Evolutionary conservation across 2,888 invertebrate genomes (phyloP), one percentile per base, ranked within the genome.

Genomic region (Ormyrus nitidulus): DNA sequence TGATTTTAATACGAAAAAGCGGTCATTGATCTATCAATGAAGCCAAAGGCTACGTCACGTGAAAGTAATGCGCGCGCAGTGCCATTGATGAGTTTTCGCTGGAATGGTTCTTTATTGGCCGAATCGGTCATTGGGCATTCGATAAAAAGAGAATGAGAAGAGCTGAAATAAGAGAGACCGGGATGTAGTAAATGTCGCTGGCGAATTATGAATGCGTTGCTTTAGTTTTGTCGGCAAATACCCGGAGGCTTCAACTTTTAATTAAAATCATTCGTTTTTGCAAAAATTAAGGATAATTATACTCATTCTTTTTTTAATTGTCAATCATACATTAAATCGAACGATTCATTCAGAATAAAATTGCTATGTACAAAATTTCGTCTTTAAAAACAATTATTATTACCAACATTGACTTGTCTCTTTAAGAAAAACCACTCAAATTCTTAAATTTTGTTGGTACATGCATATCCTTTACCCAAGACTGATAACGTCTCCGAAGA

Each of bases 31-130:
- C 58, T 48, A 46, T 49, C 58, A 71, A 77, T 53, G 34, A 71
- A 77, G 77, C 44, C 71, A 59, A 65, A 66, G 71, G 34, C 51
- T 53, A 58, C n/a, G 13, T n/a, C n/a, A 19, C 48, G 66, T 49
- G 56, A 59, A 58, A 69, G 61, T 71, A 59, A 61, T 61, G 34
- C 56, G 44, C 34, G 44, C 58, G 44, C 49, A 56, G 61, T 46
- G 34, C 19, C 49, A 68, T 62, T 75, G 79, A 78, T 75, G 70
- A 75, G 51, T 70, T 74, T 54, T 56, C 49, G 6, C 46, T 19
- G 64, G 19, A 11, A 48, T 56, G 6, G 54, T 19, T 68, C 78
- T 78, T 78, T 73, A 78, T 78, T 73, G 62, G 61, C 61, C 34
- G 56, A 59, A 72, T 59, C 58, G 66, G 62, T 72, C 66, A 72